Evolutionary conservation across 2,113 vertebrate genomes (phyloP).

Genomic region (Rhombomys opimus): DNA sequence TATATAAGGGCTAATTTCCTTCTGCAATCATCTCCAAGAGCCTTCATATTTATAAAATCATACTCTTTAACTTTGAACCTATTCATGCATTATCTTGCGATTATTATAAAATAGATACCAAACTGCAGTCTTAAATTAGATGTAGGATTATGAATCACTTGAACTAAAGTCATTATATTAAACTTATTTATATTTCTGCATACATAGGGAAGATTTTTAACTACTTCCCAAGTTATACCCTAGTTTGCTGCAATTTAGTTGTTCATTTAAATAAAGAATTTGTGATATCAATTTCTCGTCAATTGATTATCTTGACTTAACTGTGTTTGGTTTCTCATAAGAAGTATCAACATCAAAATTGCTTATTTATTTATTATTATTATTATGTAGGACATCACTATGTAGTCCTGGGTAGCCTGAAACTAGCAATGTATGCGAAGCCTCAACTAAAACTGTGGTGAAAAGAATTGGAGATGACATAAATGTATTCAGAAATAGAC

Average conservation of each 20-base stretch:
- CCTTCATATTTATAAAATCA: constrained; percentile 64
- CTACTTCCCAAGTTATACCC: not conserved
- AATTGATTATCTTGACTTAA: not conserved
- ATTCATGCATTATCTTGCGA: constrained; percentile 63
- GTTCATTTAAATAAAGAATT: not conserved
- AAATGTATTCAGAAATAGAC: too few relatives aligned
- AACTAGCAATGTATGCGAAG: too few relatives aligned
- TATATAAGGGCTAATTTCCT: constrained; percentile 56
- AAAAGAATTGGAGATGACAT: not conserved
- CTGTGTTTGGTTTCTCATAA: not conserved
- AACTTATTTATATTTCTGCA: constrained; percentile 45
- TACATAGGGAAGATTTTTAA: constrained; percentile 4
- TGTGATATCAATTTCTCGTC: not conserved
- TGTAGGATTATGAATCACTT: constrained; percentile 69
- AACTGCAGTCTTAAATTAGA: constrained; percentile 67
- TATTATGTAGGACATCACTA: not conserved
- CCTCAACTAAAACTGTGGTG: not conserved
- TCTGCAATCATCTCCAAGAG: constrained; percentile 61
- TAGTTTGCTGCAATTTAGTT: not conserved
- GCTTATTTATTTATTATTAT: not conserved
- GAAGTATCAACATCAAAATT: not conserved
- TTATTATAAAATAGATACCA: constrained; percentile 73
- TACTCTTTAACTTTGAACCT: constrained; percentile 65
- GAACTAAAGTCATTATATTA: constrained; percentile 66
- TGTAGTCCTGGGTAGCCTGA: not conserved